Base-by-base conservation (phyloP, 2,113 vertebrate genomes). In the Prunella himalayana region DNA sequence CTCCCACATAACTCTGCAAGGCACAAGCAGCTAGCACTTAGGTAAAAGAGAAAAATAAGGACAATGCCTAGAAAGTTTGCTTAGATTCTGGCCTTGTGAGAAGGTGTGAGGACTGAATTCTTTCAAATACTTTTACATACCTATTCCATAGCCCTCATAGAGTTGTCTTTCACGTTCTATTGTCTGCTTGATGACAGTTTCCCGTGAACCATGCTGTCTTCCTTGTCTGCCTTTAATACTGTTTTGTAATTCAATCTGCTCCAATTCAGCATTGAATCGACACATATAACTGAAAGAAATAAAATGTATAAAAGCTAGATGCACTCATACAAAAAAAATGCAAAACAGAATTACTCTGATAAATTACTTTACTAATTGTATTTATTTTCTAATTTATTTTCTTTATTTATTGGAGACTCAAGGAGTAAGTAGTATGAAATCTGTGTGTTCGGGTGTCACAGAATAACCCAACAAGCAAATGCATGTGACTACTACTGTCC, bases 171-270 rank as follows among this genome's bases (percentile, higher is more conserved):
- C 99, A 31, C 98, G 98, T 94, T 99, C 99, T 33, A 99, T 76
- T 3, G 98, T 99, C 96, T 99, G 99, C 87, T 98, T 99, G 97
- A 99, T 98, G 95, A 97, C 92, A 0, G 97, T 66, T 95, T 99
- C 99, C 80, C 99, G 98, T 88, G 99, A 98, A 9, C 96, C 94
- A 45, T 99, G 99, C 41, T 98, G 98, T 86, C 99, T 98, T 72
- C 99, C 99, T 97, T 99, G 99, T 50, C 99, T 99, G 87, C 98
- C 99, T 97, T 98, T 99, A 97, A 99, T 99, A 81, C 98, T 98
- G 88, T 99, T 99, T 8, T 97, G 97, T 75, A 99, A 95, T 88
- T 99, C 98, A 66, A 99, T 99, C 97, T 99, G 99, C 82, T 99
- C 99, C 59, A 99, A 95, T 78, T 99, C 99, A 7, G 59, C 86